These are phyloP conservation scores for Trididemnum miniatum DNA, from an alignment of 23 tunicate species.

Conservation along the genomic window DNA sequence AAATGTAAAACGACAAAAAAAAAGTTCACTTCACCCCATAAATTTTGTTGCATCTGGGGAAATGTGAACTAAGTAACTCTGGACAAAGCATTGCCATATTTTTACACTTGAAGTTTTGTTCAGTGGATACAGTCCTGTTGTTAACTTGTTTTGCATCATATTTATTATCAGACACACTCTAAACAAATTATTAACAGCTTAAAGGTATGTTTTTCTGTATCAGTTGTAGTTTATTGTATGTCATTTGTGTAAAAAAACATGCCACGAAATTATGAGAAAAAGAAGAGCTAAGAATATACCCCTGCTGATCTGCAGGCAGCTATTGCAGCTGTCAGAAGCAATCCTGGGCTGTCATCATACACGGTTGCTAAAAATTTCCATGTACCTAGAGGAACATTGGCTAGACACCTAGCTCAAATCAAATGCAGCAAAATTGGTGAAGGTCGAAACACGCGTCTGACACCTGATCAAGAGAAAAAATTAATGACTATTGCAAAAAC, in stretches of 20 bases:
- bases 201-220: background rate
- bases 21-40: background rate
- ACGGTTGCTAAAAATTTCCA: background rate
- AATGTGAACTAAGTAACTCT: background rate
- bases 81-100: background rate
- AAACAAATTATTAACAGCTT: no score
- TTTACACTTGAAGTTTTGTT: background rate
- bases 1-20: background rate
- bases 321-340: background rate
- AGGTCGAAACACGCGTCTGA: background rate
- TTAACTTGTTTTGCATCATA: no score
- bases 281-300: background rate
- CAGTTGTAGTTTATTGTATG: background rate
- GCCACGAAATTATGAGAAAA: background rate
- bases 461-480: background rate
- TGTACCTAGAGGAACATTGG: background rate
- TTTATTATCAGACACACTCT: no score
- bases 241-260: background rate
- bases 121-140: no score
- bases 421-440: background rate
- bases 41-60: background rate
- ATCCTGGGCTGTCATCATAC: background rate
- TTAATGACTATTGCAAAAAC: background rate
- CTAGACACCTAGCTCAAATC: background rate
- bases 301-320: background rate